Evolutionary conservation across 2,797 vertebrate species (phyloP).

Genomic region (Nannoperca obscura): DNA sequence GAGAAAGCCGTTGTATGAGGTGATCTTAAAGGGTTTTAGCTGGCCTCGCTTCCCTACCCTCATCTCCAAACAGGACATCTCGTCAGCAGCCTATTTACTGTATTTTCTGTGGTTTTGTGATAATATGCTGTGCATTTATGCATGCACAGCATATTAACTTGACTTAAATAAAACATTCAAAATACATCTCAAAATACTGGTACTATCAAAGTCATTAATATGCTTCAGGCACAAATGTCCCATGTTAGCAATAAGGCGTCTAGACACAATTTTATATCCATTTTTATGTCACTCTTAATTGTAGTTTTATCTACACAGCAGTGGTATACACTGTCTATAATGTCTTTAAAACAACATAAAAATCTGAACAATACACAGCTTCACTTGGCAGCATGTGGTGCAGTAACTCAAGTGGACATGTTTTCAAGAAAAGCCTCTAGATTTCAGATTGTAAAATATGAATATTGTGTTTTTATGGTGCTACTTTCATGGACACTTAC

Average conservation of each 20-base stretch:
- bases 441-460: slow-evolving; percentile 22
- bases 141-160: neutral
- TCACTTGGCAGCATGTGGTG: slow-evolving; percentile 10
- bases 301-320: slow-evolving; percentile 53
- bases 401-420: slow-evolving; percentile 22
- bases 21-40: slow-evolving; percentile 23
- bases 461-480: neutral
- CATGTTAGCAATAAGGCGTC: slow-evolving; percentile 57
- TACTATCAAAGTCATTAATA: slow-evolving; percentile 44
- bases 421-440: neutral
- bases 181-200: slow-evolving; percentile 46
- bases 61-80: slow-evolving; percentile 42
- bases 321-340: slow-evolving; percentile 39
- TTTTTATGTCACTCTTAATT: slow-evolving; percentile 64
- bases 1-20: slow-evolving; percentile 26
- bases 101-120: slow-evolving; percentile 12
- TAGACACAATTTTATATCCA: slow-evolving; percentile 60
- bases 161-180: slow-evolving; percentile 44
- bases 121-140: slow-evolving; percentile 35
- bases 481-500: neutral
- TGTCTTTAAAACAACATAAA: slow-evolving; percentile 51
- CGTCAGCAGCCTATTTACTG: slow-evolving; percentile 41
- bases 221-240: slow-evolving; percentile 48
- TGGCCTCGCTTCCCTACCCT: slow-evolving; percentile 40
- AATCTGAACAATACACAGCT: slow-evolving; percentile 48